Percentiles rank a stretch among this genome's conserved stretches.
Evolutionary conservation across 2,113 vertebrate genomes (phyloP).

Genomic region (Grammomys dolichurus): DNA sequence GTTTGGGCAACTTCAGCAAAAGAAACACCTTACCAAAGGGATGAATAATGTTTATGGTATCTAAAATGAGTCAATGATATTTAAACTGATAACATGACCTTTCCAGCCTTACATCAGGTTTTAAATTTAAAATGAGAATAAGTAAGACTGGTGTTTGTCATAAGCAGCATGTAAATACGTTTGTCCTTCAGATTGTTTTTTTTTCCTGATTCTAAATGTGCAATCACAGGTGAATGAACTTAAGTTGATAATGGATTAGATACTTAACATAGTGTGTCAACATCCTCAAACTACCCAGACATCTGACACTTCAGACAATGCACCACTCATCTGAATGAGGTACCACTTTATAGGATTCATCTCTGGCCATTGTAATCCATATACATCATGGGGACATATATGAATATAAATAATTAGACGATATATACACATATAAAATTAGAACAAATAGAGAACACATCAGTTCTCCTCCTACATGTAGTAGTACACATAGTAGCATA

Average conservation of each 20-base stretch:
- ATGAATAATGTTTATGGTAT: neutral
- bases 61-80: conserved; percentile 28
- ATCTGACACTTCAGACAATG: neutral
- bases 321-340: neutral
- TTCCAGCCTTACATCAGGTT: neutral
- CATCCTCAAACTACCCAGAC: conserved; percentile 29
- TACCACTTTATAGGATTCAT: neutral
- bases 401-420: neutral
- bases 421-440: neutral
- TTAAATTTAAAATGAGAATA: conserved; percentile 32
- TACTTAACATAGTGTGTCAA: conserved; percentile 21
- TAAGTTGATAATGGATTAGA: conserved; percentile 40
- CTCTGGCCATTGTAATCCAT: conserved; percentile 16
- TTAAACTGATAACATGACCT: neutral
- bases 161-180: neutral
- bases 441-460: neutral
- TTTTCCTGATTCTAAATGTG: conserved; percentile 35
- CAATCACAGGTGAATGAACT: conserved; percentile 39
- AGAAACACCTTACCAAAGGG: conserved; percentile 8
- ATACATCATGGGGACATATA: neutral
- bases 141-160: neutral
- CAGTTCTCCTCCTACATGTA: neutral
- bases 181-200: neutral
- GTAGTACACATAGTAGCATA: too few species aligned
- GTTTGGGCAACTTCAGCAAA: neutral